These are phyloP conservation scores for Pangasius mekongensis DNA, from an alignment of 2,797 vertebrate species.

Conservation along the genomic window DNA sequence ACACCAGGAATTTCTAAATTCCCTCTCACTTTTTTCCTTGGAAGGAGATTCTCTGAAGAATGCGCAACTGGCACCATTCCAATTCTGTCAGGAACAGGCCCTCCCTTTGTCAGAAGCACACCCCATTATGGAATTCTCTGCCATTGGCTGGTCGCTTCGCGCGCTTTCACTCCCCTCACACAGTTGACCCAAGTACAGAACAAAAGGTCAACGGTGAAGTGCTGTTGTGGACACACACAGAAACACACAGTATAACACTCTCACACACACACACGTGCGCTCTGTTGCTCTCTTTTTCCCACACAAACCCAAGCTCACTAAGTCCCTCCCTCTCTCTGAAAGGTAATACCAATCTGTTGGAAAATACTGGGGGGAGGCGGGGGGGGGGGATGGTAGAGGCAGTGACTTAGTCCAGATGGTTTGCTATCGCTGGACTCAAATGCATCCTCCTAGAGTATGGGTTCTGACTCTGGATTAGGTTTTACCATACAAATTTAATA, in stretches of 20 bases:
- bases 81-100: conserved; percentile 59
- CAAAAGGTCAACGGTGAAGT: conserved; percentile 59
- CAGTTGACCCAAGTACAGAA: conserved; percentile 42
- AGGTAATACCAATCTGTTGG: not conserved
- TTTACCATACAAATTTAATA: not conserved
- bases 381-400: not conserved
- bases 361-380: not conserved
- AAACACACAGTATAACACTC: conserved; percentile 3
- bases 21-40: conserved; percentile 23
- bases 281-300: too few relatives aligned
- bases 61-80: conserved; percentile 51
- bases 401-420: not conserved
- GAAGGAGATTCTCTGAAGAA: conserved; percentile 58
- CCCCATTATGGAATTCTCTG: conserved; percentile 45
- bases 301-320: not conserved
- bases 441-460: not conserved
- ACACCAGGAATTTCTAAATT: not conserved
- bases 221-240: conserved; percentile 26
- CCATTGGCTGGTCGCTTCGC: conserved; percentile 58
- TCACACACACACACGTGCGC: not conserved
- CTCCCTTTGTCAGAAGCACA: conserved; percentile 57
- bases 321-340: conserved; percentile 8
- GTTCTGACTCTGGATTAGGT: not conserved
- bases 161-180: conserved; percentile 56
- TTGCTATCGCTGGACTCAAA: not conserved